These are phyloP conservation scores for Cervus canadensis DNA, from an alignment of 2,113 vertebrate genomes.

Conservation along the genomic window DNA sequence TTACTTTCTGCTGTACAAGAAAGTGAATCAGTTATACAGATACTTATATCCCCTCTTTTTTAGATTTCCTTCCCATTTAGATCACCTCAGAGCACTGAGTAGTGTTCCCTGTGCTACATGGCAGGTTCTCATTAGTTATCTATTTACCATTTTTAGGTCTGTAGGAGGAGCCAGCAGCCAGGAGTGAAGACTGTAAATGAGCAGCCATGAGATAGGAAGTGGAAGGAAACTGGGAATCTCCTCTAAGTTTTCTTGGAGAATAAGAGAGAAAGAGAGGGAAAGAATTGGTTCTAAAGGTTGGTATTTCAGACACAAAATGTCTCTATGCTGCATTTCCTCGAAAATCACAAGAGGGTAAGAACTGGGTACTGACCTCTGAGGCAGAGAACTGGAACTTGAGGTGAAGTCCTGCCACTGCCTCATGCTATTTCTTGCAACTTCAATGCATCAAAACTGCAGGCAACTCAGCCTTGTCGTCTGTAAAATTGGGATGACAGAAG, in stretches of 20 bases:
- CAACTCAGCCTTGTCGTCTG: neutral
- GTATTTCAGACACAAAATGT: neutral
- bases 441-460: neutral
- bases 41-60: neutral
- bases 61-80: neutral
- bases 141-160: neutral
- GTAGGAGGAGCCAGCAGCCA: neutral
- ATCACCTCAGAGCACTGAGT: neutral
- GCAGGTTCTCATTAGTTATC: neutral
- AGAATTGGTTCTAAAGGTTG: neutral
- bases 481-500: neutral
- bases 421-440: neutral
- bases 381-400: neutral
- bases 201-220: neutral
- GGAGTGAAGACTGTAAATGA: neutral
- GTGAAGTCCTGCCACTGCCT: neutral
- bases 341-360: neutral
- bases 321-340: neutral
- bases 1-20: neutral
- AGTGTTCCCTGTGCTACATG: neutral
- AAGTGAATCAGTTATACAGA: neutral
- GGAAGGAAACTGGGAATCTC: neutral
- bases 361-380: neutral
- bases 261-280: neutral
- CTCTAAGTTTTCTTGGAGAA: neutral